Conservation (phyloP, 1,140 invertebrate genomes). For the Micrasema minimum region DNA sequence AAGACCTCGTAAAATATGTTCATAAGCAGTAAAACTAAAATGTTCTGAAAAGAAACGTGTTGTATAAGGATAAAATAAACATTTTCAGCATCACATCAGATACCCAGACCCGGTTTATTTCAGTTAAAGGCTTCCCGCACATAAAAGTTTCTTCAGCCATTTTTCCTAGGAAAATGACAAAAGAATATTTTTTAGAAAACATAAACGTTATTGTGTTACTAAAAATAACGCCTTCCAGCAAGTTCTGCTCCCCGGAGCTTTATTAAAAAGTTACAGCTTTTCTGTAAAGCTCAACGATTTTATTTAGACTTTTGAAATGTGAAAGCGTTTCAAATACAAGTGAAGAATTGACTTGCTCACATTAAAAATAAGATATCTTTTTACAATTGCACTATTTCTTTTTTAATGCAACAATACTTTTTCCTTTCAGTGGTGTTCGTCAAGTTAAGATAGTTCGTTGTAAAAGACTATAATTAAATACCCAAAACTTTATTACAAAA, state of each 20-base stretch:
- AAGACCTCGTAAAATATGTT: neutral
- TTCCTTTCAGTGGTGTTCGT: no score
- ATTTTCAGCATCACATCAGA: slow-evolving; percentile 16
- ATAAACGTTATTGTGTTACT: slow-evolving; percentile 26
- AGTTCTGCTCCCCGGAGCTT: neutral
- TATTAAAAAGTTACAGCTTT: slow-evolving; percentile 11
- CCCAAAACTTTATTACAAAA: no score
- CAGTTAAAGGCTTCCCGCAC: no score
- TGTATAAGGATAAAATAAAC: slow-evolving; percentile 3
- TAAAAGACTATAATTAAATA: no score
- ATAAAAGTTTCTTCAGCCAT: slow-evolving; percentile 5
- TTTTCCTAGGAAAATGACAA: neutral
- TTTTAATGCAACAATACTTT: no score
- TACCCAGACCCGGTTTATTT: neutral
- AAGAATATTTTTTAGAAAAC: slow-evolving; percentile 21
- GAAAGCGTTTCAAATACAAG: no score
- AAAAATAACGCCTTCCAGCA: slow-evolving; percentile 13
- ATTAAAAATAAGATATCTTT: no score
- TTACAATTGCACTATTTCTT: no score
- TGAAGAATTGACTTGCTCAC: no score
- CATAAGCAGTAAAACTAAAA: neutral
- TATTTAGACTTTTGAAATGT: no score
- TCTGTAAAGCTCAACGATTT: no score
- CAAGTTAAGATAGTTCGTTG: no score
- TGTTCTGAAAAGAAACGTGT: neutral